Conservation (phyloP, 1,140 invertebrate genomes). For the Heliconius hermathena region DNA sequence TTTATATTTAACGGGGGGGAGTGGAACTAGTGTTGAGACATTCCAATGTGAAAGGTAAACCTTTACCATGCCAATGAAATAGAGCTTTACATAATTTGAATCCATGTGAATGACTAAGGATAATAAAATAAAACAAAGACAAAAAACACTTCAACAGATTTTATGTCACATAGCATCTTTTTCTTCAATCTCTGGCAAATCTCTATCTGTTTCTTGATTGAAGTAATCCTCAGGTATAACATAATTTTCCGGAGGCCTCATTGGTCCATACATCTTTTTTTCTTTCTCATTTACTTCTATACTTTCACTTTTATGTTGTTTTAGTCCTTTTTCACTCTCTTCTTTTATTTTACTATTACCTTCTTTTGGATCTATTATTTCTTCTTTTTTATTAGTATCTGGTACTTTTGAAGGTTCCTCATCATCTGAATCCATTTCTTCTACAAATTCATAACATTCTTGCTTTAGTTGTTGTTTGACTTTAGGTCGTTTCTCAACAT, state of each 20-base stretch:
- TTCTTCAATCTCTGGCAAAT: slow-evolving; percentile 75
- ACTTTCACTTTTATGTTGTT: slow-evolving; percentile 32
- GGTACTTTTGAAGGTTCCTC: slow-evolving; percentile 42
- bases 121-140: slow-evolving; percentile 13
- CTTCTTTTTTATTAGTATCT: slow-evolving; percentile 26
- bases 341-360: slow-evolving; percentile 28
- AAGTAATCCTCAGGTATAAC: slow-evolving; percentile 74
- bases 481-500: slow-evolving; percentile 56
- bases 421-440: slow-evolving; percentile 79
- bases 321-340: slow-evolving; percentile 13
- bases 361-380: slow-evolving; percentile 28
- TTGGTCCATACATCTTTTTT: slow-evolving; percentile 69
- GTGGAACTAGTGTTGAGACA: too few relatives aligned
- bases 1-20: too few relatives aligned
- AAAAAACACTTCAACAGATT: background rate
- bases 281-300: slow-evolving; percentile 22
- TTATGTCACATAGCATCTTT: slow-evolving; percentile 43
- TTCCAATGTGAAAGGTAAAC: too few relatives aligned
- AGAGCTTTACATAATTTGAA: too few relatives aligned
- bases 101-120: too few relatives aligned
- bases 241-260: slow-evolving; percentile 77
- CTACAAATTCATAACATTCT: slow-evolving; percentile 68
- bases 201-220: slow-evolving; percentile 71
- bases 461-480: slow-evolving; percentile 47
- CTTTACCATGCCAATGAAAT: too few relatives aligned